Base-by-base conservation (phyloP, 2,888 invertebrate species). In the Rambutsinella grinnellia region DNA sequence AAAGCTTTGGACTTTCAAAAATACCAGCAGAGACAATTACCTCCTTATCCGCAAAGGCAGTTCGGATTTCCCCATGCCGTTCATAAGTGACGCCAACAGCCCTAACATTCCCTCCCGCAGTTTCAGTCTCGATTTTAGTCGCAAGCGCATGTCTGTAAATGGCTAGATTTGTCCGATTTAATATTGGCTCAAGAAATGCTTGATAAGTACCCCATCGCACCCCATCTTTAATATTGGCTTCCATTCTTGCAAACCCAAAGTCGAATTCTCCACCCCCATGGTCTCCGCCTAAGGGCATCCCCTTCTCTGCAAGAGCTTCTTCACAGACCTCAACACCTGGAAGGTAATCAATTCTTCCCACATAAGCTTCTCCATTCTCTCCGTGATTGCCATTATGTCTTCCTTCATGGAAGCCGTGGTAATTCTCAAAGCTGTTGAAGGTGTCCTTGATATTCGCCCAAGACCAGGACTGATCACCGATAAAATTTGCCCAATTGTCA, bases 141-240 rank as follows among this genome's bases (percentile, higher is more conserved):
- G 58, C 79, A 3, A 15, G 36, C 3, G 79, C 67, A 28, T 79
- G 76, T 36, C 79, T 51, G 17, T 67, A 67, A 36, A 79, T 57
- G 1, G 13, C 17, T 0, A 79, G 57, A 24, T 66, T 68, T 13
- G 21, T 27, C 19, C 72, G 15, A 3, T 62, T 47, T 36, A 70
- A n/a, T 0, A 56, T 66, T 13, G 79, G 79, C 24, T 75, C 56
- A 13, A 75, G 21, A 46, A 60, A 60, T 23, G 67, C 60, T 21
- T 79, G 75, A 58, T 76, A 79, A n/a, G 76, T 58, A 6, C 76
- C 66, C 44, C 57, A 62, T 53, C 79, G 49, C 24, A 76, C 21
- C 21, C 79, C 79, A 49, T 79, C 44, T 28, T 79, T 79, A 36
- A 79, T 76, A 19, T 70, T 79, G 28, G 66, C 70, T 17, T 79